Conservation (phyloP, 2,888 invertebrate genomes). For the Acanthosepion esculentum region DNA sequence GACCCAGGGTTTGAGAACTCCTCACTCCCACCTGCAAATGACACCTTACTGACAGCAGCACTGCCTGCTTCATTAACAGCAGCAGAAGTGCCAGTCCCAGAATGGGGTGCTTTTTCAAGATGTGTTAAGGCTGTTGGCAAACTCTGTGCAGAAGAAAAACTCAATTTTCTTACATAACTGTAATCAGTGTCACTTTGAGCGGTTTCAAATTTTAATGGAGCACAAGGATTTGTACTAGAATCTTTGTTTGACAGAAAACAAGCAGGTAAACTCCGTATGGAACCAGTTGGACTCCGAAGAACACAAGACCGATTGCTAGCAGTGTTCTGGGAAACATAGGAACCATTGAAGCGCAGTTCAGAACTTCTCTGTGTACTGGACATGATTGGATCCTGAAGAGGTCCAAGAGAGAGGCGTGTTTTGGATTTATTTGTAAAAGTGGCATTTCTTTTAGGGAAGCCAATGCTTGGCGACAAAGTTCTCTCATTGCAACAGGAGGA, state of each 20-base stretch:
- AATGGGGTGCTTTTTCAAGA: background rate
- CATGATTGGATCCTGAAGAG: slow-evolving; percentile 41
- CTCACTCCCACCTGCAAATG: background rate
- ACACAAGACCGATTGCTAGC: background rate
- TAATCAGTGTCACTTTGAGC: background rate
- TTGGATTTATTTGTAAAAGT: slow-evolving; percentile 18
- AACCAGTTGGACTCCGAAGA: background rate
- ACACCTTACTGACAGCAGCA: background rate
- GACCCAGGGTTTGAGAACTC: background rate
- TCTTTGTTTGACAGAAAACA: background rate
- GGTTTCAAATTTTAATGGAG: background rate
- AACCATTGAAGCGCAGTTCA: background rate
- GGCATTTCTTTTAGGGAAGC: background rate
- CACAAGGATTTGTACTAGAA: background rate
- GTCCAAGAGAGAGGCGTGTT: slow-evolving; percentile 3
- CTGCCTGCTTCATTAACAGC: background rate
- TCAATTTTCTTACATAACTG: background rate
- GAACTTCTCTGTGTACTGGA: slow-evolving; percentile 39
- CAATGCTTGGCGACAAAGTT: background rate
- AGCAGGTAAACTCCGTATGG: background rate
- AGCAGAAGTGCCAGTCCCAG: background rate
- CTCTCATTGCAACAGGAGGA: background rate
- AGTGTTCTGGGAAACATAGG: slow-evolving; percentile 36
- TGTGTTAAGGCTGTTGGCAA: slow-evolving; percentile 33
- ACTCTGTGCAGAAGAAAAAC: slow-evolving; percentile 34